Percentiles rank a stretch among this genome's conserved stretches.
Evolutionary conservation across 2,888 invertebrate genomes (phyloP).

Genomic region (Himalopsyche tibetana): DNA sequence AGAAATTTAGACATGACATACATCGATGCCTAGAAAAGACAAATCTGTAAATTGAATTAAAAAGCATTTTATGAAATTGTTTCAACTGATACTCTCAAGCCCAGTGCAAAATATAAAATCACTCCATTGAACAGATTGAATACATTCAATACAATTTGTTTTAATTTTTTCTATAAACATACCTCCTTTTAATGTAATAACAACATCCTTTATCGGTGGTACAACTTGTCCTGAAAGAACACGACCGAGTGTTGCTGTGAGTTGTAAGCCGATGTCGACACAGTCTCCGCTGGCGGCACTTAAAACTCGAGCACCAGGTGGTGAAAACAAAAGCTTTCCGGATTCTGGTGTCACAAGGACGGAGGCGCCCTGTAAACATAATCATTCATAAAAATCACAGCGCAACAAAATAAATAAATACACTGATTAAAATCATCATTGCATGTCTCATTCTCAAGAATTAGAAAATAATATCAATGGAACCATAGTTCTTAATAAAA

Average conservation of each 20-base stretch:
- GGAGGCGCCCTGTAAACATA: slow-evolving; percentile 74
- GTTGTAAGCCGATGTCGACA: slow-evolving; percentile 79
- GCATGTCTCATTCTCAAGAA: background rate
- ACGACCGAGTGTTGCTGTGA: slow-evolving; percentile 81
- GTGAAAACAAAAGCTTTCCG: slow-evolving; percentile 83
- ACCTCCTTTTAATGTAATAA: slow-evolving; percentile 75
- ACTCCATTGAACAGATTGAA: too few species aligned
- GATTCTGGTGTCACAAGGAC: slow-evolving; percentile 83
- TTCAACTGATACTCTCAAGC: too few species aligned
- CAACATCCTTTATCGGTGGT: slow-evolving; percentile 81
- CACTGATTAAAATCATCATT: too few species aligned
- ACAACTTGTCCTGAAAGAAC: slow-evolving; percentile 80
- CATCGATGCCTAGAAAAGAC: too few species aligned
- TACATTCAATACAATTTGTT: too few species aligned
- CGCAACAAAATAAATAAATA: too few species aligned
- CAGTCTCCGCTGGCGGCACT: slow-evolving; percentile 83
- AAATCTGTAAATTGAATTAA: too few species aligned
- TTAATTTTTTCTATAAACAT: slow-evolving; percentile 65
- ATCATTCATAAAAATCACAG: slow-evolving; percentile 41
- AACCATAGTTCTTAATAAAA: background rate
- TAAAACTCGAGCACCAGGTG: slow-evolving; percentile 79
- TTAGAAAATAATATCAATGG: slow-evolving; percentile 37
- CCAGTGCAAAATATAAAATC: too few species aligned
- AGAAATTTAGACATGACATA: too few species aligned
- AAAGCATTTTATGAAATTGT: too few species aligned